A percentile compares a stretch with the other conserved stretches of the same genome.
Conservation (phyloP, 2,888 invertebrate species). For the Synanthedon formicaeformis region DNA sequence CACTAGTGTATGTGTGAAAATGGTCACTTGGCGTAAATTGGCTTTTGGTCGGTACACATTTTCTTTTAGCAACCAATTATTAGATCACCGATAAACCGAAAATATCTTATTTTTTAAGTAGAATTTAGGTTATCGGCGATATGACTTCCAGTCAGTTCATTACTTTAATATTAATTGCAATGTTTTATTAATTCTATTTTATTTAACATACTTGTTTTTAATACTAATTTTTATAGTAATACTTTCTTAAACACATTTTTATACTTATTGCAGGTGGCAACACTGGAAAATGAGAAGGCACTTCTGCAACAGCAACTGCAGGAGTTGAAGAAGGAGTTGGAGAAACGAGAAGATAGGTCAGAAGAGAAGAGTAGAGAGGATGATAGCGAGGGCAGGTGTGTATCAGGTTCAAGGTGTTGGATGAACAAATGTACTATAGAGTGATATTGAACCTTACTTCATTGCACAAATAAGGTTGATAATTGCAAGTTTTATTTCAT, state of each 20-base stretch:
- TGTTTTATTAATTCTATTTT: no score
- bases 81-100: no score
- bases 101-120: constrained; percentile 19
- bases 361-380: constrained; percentile 50
- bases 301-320: constrained; percentile 44
- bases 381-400: constrained; percentile 53
- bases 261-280: constrained; percentile 30
- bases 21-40: no score
- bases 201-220: not conserved
- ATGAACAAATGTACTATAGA: not conserved
- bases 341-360: constrained; percentile 46
- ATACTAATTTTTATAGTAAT: not conserved
- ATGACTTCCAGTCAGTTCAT: not conserved
- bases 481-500: no score
- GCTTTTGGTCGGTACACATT: no score
- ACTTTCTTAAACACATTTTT: constrained; percentile 10
- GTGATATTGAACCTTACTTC: no score
- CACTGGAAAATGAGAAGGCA: constrained; percentile 52
- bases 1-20: no score
- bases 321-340: constrained; percentile 52
- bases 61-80: no score
- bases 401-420: not conserved
- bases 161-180: not conserved
- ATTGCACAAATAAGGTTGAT: no score
- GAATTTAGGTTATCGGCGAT: not conserved